Evolutionary conservation across 30 jellyfish, hydroid and myxozoan genomes (phyloP), one percentile per base, ranked within the genome.

Genomic region (Catostylus mosaicus): DNA sequence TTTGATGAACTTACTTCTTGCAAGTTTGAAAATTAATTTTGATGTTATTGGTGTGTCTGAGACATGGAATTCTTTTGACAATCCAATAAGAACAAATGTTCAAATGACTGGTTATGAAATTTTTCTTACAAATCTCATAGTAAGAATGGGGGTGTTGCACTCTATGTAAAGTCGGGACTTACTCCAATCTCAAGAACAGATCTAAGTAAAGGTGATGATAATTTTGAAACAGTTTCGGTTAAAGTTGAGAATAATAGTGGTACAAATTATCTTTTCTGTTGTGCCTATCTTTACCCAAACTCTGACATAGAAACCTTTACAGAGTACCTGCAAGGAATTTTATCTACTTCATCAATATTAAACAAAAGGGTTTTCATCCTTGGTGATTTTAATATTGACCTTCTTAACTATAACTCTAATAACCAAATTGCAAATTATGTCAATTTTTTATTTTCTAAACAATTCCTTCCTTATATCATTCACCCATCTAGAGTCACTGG

Each of bases 361-460:
- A 77, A 77, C 37, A 50, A 50, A 27, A 23, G 2, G 20, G 5
- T 63, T 9, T 79, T 63, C 32, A 79, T 77, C 31, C 30, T 50
- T 67, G 89, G 80, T 30, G 89, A 77, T 59, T 77, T 80, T 75
- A 80, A 63, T 80, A 47, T 80, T 31, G 59, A 77, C 59, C 89
- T 77, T 24, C 70, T 77, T 20, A 30, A 77, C 19, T 77, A 50
- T 77, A 68, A 12, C 54, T 77, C 79, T 30, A 45, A 77, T 36
- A 23, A 63, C 69, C 89, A 30, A 59, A 31, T 30, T 10, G 24
- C 63, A 3, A 27, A 33, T 31, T 77, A 10, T 77, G 80, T 59
- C 26, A 77, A 77, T 26, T 29, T 29, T 26, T 24, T 56, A 12
- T 36, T 56, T 35, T 30, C 80, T 37, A 32, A 59, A 24, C 10